Conservation (phyloP, 2,888 invertebrate species). For the Colostygia pectinataria region DNA sequence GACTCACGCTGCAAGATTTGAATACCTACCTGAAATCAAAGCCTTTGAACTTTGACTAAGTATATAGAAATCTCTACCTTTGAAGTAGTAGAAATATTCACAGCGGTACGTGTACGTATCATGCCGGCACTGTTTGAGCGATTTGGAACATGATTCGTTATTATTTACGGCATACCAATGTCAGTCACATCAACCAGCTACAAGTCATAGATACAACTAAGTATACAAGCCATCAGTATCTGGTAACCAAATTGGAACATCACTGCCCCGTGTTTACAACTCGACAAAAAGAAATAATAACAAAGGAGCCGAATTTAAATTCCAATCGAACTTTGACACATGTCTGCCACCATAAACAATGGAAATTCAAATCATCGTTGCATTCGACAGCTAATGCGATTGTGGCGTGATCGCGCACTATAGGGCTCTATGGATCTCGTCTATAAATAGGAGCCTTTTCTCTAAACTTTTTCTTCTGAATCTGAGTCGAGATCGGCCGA, state of each 20-base stretch:
- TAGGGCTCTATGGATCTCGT: conserved; percentile 70
- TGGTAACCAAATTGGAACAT: conserved; percentile 81
- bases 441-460: conserved; percentile 81
- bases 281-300: conserved; percentile 76
- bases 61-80: too few relatives aligned
- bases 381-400: conserved; percentile 77
- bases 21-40: not conserved
- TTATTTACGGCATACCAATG: conserved; percentile 77
- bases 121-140: conserved; percentile 30
- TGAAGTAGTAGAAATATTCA: too few relatives aligned
- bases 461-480: conserved; percentile 79
- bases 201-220: conserved; percentile 62
- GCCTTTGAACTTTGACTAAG: too few relatives aligned
- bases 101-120: conserved; percentile 30
- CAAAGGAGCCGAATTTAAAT: conserved; percentile 83
- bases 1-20: too few relatives aligned
- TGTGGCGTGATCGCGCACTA: conserved; percentile 63
- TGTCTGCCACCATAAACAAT: conserved; percentile 84
- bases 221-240: conserved; percentile 68
- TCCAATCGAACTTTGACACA: conserved; percentile 83
- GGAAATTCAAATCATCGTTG: conserved; percentile 81
- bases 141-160: conserved; percentile 69
- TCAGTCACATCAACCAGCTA: conserved; percentile 70
- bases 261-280: conserved; percentile 80
- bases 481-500: conserved; percentile 76